Base-by-base conservation (phyloP, 2,113 vertebrate genomes). In the Quiscalus mexicanus region DNA sequence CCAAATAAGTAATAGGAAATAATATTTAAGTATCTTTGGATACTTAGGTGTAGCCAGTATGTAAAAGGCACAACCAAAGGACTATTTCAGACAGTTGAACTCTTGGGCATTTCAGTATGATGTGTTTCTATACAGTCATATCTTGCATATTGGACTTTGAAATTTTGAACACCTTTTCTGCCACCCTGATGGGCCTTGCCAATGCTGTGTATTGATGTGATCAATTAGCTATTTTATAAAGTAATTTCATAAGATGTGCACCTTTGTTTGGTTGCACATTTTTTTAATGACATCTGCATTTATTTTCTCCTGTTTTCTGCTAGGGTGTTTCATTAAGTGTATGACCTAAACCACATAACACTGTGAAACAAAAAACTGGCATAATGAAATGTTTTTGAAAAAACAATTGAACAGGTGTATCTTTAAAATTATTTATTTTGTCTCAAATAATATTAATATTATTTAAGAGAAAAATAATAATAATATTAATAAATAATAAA, bases 251-350 rank as follows among this genome's bases (percentile, higher is more conserved):
- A 30, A 39, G 27, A 52, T 47, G 56, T 33, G 52, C 4, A 9
- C 1, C 6, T 65, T 20, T 33, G 1, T 47, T 17, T 21, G 3
- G 5, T 5, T 30, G 10, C 11, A n/a, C 1, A 24, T 28, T 50
- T 64, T 65, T 47, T 47, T 37, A 23, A 20, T 49, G 5, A 10
- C 2, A 39, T 44, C 9, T 62, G 9, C 19, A 28, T 79, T 83
- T 39, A 69, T 11, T 3, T 6, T 37, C 5, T 82, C 12, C 14
- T 13, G 8, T 58, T 63, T 31, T 76, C 16, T 44, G 8, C 22
- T 28, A 6, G 0, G 1, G 4, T 49, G 12, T 73, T 69, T 30
- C 2, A 6, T 41, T 56, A 25, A 4, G 9, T 0, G 1, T 11
- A 23, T 25, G 9, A 41, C 11, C 15, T 58, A 60, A 80, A 37